phyloP scores from a whole-genome alignment of 2,113 vertebrate genomes.

The Terrapene triunguis region DNA sequence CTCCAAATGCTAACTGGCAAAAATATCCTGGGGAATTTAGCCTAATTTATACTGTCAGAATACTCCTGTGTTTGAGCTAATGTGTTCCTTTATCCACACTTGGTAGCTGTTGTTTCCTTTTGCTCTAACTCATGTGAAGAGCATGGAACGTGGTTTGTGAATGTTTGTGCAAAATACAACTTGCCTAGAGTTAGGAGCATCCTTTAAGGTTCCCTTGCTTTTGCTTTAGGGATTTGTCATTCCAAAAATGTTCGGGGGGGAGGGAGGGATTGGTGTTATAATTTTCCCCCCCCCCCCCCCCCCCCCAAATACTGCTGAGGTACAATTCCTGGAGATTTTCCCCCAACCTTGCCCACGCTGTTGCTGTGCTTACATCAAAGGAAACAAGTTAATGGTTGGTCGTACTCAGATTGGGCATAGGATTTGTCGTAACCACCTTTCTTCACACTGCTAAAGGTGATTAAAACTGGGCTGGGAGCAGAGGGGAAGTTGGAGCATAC shows the following conservation, averaged over 20 bases:
- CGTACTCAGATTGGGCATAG: accelerated
- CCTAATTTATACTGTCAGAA: background rate
- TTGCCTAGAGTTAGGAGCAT: background rate
- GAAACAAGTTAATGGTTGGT: accelerated
- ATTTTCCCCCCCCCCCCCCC: background rate
- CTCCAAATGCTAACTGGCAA: constrained; percentile 30
- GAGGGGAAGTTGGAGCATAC: background rate
- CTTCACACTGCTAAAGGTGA: background rate
- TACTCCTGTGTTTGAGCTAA: background rate
- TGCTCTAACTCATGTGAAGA: background rate
- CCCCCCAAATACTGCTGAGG: background rate
- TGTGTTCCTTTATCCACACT: background rate
- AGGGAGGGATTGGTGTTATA: background rate
- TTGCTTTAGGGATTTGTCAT: background rate
- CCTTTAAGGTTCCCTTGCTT: background rate
- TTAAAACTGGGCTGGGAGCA: background rate
- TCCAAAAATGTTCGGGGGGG: background rate
- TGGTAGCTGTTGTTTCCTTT: background rate
- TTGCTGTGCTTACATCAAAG: background rate
- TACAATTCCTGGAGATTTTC: background rate
- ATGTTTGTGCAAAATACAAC: background rate
- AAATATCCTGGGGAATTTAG: constrained; percentile 5
- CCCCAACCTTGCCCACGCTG: background rate
- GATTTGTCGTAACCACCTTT: background rate
- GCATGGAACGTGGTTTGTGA: background rate